Conservation (phyloP, 2,888 invertebrate species). For the Pegoplata infirma region DNA sequence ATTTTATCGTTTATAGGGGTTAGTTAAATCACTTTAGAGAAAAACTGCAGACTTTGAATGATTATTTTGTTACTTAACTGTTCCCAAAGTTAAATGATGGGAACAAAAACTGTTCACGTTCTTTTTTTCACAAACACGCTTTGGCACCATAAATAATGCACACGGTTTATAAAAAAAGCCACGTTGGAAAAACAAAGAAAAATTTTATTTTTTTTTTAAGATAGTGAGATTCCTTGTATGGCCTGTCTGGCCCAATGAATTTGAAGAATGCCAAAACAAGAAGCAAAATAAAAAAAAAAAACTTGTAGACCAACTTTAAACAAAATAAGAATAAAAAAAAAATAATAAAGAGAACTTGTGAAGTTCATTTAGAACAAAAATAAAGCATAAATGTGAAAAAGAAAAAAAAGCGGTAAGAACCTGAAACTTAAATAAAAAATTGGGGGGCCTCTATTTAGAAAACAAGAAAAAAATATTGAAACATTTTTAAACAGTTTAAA, state of each 20-base stretch:
- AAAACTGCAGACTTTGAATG: too few relatives aligned
- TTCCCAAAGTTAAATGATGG: too few relatives aligned
- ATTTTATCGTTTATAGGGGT: too few relatives aligned
- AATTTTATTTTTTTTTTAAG: neutral
- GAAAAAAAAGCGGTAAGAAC: constrained; percentile 19
- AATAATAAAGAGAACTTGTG: neutral
- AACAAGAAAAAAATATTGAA: neutral
- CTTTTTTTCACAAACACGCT: too few relatives aligned
- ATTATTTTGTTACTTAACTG: too few relatives aligned
- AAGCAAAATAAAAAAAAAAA: constrained; percentile 5
- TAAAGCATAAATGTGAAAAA: neutral
- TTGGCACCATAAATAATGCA: neutral
- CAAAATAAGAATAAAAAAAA: neutral
- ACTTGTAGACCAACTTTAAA: neutral
- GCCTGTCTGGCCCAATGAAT: constrained; percentile 34
- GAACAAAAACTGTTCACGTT: too few relatives aligned
- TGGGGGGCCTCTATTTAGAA: neutral
- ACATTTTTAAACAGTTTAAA: neutral
- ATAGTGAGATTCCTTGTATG: constrained; percentile 28
- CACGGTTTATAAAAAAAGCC: neutral
- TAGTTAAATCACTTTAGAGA: too few relatives aligned
- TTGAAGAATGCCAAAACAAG: constrained; percentile 24
- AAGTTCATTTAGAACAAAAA: neutral
- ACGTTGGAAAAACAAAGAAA: constrained; percentile 23
- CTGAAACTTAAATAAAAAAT: neutral